These are phyloP conservation scores for Taphrorychus bicolor DNA, from an alignment of 2,888 invertebrate species.

Conservation along the genomic window DNA sequence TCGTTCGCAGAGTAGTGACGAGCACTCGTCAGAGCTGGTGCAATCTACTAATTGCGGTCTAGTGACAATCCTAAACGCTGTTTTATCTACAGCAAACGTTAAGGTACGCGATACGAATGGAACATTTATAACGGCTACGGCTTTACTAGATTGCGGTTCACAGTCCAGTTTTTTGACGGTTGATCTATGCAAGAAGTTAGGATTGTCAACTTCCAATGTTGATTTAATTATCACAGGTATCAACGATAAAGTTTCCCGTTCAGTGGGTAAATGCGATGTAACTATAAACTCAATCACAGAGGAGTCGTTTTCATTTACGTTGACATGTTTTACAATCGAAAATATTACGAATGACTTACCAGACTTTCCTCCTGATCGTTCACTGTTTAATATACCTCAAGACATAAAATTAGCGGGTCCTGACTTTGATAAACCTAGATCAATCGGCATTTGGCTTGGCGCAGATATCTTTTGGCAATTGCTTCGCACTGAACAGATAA, in stretches of 20 bases:
- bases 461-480: neutral
- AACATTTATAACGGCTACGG: neutral
- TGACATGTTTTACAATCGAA: too few relatives aligned
- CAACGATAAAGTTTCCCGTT: neutral
- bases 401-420: neutral
- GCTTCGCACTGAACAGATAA: neutral
- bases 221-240: neutral
- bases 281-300: too few relatives aligned
- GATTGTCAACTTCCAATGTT: neutral
- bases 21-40: too few relatives aligned
- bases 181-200: neutral
- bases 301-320: too few relatives aligned
- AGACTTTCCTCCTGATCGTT: neutral
- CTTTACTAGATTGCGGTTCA: neutral
- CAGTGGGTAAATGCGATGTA: too few relatives aligned
- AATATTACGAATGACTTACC: neutral
- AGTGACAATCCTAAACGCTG: neutral
- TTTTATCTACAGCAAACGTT: neutral
- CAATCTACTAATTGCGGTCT: too few relatives aligned
- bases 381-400: neutral
- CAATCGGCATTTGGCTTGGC: neutral
- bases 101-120: neutral
- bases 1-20: too few relatives aligned
- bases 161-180: neutral
- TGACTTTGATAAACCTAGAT: neutral